Evolutionary conservation across 2,888 invertebrate genomes (phyloP), one percentile per base, ranked within the genome.

Genomic region (Caenorhabditis doughertyi): DNA sequence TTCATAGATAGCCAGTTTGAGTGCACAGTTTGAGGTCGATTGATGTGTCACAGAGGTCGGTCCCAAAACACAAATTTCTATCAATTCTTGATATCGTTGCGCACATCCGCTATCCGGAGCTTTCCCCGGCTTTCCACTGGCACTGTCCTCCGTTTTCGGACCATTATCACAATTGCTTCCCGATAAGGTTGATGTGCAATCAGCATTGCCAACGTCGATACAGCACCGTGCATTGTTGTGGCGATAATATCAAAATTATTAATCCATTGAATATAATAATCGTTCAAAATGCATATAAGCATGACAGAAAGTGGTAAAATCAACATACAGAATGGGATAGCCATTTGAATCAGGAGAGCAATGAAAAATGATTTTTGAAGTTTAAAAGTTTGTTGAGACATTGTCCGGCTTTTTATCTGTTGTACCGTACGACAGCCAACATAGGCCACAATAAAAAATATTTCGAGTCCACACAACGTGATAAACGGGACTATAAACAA

Each of bases 131-230:
- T n/a, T n/a, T n/a, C n/a, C n/a, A n/a, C n/a, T n/a, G n/a, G n/a
- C n/a, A n/a, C n/a, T n/a, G n/a, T n/a, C n/a, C n/a, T n/a, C n/a
- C n/a, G n/a, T n/a, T n/a, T n/a, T n/a, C n/a, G n/a, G n/a, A n/a
- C n/a, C n/a, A n/a, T n/a, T n/a, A n/a, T n/a, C n/a, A n/a, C n/a
- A 21, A 62, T 7, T 25, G 44, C 16, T 16, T 64, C 47, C 13
- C 64, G 27, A 49, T 64, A 64, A 1, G 64, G 47, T 1, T 47
- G 64, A 47, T 64, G 47, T 5, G 47, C 47, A 9, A 32, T 13
- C 1, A 64, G 3, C 64, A 64, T 64, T 0, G 32, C 29, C 0
- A 44, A 5, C 13, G 64, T 29, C 16, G 64, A n/a, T 2, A 21
- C 16, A 3, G 18, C 1, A 9, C 64, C 64, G 21, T 64, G 64